These are phyloP conservation scores for Sitta europaea DNA, from an alignment of 2,113 vertebrate genomes.

Conservation along the genomic window DNA sequence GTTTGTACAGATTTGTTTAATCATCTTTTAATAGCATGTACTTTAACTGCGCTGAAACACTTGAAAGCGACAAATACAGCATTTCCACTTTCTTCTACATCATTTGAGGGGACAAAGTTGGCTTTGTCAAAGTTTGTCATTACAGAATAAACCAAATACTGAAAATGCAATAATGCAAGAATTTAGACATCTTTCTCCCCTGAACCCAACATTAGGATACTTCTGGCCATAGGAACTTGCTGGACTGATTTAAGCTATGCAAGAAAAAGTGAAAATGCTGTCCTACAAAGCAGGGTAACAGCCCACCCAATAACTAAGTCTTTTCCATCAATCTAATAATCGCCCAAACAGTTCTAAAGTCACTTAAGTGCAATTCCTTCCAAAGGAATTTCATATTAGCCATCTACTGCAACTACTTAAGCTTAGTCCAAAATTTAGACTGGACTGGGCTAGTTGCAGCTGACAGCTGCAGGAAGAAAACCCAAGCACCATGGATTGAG, in stretches of 20 bases:
- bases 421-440: neutral
- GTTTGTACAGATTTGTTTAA: conserved; percentile 26
- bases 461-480: neutral
- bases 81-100: neutral
- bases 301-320: neutral
- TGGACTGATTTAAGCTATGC: neutral
- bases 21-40: conserved; percentile 49
- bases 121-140: accelerated
- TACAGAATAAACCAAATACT: neutral
- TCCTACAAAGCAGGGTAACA: neutral
- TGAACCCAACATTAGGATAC: neutral
- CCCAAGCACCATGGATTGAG: accelerated
- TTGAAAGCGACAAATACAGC: neutral
- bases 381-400: neutral
- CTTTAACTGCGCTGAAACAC: neutral
- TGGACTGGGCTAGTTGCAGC: neutral
- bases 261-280: neutral
- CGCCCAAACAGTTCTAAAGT: neutral
- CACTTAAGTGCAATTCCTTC: neutral
- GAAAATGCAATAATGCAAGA: neutral
- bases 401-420: neutral
- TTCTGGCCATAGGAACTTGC: neutral
- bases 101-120: neutral
- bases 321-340: neutral
- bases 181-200: neutral